Conservation (phyloP, 2,888 invertebrate genomes). For the Philereme vetulata region DNA sequence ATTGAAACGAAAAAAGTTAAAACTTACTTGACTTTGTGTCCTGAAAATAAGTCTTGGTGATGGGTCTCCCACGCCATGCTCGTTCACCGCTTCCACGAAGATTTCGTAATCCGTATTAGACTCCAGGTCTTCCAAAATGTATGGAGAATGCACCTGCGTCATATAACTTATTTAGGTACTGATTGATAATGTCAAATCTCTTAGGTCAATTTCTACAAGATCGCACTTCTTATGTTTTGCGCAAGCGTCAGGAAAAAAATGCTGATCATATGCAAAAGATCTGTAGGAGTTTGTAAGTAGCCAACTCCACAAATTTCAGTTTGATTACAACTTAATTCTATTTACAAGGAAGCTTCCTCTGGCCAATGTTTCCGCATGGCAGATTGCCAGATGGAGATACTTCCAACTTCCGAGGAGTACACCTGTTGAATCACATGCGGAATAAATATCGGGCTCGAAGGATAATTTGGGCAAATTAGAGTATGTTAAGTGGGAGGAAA, state of each 20-base stretch:
- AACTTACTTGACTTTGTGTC: constrained; percentile 87
- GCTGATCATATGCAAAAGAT: constrained; percentile 2
- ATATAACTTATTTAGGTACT: not conserved
- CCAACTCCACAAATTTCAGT: constrained; percentile 13
- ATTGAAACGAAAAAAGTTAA: too few species aligned
- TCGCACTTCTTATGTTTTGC: not conserved
- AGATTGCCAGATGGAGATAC: constrained; percentile 12
- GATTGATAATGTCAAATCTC: too few species aligned
- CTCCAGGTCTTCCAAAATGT: constrained; percentile 89
- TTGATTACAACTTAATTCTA: constrained; percentile 22
- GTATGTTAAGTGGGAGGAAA: constrained; percentile 20
- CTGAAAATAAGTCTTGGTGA: constrained; percentile 90
- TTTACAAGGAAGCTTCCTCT: constrained; percentile 13
- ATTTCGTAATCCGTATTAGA: constrained; percentile 91
- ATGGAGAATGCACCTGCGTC: constrained; percentile 86
- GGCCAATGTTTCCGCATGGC: constrained; percentile 22
- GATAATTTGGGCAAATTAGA: constrained; percentile 18
- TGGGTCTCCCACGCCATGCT: constrained; percentile 90
- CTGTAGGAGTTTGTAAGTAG: not conserved
- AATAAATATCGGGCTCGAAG: constrained; percentile 8
- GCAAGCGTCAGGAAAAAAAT: not conserved
- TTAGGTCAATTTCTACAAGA: not conserved
- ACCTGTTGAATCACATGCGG: constrained; percentile 16
- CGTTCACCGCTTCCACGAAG: constrained; percentile 90
- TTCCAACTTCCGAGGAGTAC: constrained; percentile 13